phyloP scores from a whole-genome alignment of 2,113 vertebrate species.

The Centropus bengalensis region DNA sequence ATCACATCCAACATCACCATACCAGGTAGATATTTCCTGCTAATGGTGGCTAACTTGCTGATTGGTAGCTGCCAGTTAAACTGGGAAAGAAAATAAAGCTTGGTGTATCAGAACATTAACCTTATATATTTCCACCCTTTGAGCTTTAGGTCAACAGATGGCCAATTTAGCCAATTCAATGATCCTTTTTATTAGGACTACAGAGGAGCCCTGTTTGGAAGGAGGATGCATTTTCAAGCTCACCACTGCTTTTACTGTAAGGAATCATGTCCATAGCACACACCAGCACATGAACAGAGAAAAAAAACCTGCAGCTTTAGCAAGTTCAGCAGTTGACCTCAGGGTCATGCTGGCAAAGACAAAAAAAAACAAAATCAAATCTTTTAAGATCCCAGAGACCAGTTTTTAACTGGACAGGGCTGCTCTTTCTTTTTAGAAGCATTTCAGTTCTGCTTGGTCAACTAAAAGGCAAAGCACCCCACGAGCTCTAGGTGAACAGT shows the following conservation, averaged over 20 bases:
- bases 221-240: neutral
- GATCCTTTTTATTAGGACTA: neutral
- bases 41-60: neutral
- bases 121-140: neutral
- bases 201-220: neutral
- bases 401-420: neutral
- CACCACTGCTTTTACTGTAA: neutral
- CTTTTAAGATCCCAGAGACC: neutral
- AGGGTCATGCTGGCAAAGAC: neutral
- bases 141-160: neutral
- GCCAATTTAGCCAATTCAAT: neutral
- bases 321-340: neutral
- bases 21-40: neutral
- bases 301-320: neutral
- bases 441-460: neutral
- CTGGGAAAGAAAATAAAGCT: neutral
- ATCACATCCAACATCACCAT: neutral
- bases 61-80: neutral
- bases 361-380: neutral
- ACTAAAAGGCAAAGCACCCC: neutral
- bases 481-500: neutral
- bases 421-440: neutral
- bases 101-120: neutral
- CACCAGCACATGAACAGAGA: neutral
- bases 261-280: accelerated